These are phyloP conservation scores for Oncorhynchus gorbuscha DNA, from an alignment of 2,113 vertebrate genomes.

Conservation along the genomic window DNA sequence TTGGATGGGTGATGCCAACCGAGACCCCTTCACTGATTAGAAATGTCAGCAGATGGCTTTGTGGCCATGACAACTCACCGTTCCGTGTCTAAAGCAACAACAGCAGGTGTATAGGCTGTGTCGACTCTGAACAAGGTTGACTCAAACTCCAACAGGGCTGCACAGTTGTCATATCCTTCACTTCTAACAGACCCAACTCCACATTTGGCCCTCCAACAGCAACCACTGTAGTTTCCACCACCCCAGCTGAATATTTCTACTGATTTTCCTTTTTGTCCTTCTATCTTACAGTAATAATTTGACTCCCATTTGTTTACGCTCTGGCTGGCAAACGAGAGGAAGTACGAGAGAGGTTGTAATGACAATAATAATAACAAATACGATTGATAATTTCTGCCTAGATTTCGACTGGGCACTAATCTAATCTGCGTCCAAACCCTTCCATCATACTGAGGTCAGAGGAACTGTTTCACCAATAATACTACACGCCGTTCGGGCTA, in stretches of 20 bases:
- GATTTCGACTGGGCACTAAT: slow-evolving; percentile 44
- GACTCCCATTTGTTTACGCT: not conserved
- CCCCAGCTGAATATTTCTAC: no score
- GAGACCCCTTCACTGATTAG: slow-evolving; percentile 17
- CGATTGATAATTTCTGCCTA: slow-evolving; percentile 36
- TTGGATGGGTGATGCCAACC: slow-evolving; percentile 1
- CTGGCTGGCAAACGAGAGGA: slow-evolving; percentile 25
- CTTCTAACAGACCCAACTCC: slow-evolving; percentile 15
- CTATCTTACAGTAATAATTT: not conserved
- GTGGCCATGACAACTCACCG: not conserved
- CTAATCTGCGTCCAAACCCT: slow-evolving; percentile 22
- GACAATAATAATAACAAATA: slow-evolving; percentile 51
- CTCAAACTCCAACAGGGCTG: not conserved
- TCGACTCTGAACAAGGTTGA: not conserved
- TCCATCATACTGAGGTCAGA: slow-evolving; percentile 39
- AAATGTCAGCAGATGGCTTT: slow-evolving; percentile 15
- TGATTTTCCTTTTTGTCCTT: no score
- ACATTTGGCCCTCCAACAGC: slow-evolving; percentile 23
- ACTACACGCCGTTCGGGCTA: slow-evolving; percentile 27
- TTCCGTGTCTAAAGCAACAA: not conserved
- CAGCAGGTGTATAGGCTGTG: not conserved
- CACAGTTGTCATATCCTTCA: not conserved
- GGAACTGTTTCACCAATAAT: slow-evolving; percentile 31
- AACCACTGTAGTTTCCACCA: slow-evolving; percentile 16
- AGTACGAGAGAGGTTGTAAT: slow-evolving; percentile 44